Evolutionary conservation across 2,113 vertebrate species (phyloP).

Genomic region (Hyla sarda): DNA sequence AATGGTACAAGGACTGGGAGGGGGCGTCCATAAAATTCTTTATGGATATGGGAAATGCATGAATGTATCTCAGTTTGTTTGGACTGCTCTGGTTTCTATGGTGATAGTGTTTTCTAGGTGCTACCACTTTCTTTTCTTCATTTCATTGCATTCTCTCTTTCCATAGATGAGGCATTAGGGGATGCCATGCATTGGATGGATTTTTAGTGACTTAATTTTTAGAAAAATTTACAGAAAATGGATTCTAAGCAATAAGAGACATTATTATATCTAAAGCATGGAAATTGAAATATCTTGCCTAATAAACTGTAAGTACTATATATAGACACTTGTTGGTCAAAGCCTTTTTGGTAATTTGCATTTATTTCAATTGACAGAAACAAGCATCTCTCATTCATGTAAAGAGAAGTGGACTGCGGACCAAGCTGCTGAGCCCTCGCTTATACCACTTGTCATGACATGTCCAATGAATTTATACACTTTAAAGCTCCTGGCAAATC

Average conservation of each 20-base stretch:
- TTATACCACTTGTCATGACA: not conserved
- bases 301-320: no score
- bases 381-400: no score
- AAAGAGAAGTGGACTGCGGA: no score
- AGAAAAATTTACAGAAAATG: not conserved
- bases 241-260: not conserved
- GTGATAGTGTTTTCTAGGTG: no score
- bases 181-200: not conserved
- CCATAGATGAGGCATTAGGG: not conserved
- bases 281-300: not conserved
- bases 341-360: not conserved
- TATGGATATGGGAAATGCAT: not conserved
- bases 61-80: not conserved
- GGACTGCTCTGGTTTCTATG: not conserved
- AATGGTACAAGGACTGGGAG: conserved; percentile 24
- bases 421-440: not conserved
- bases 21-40: conserved; percentile 18
- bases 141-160: not conserved
- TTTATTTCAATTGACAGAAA: no score
- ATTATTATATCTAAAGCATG: not conserved
- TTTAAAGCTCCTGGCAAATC: no score
- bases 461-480: not conserved
- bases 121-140: not conserved
- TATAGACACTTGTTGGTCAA: not conserved
- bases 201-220: not conserved